Conservation (phyloP, 2,113 vertebrate species). For the Halichoeres trimaculatus region DNA sequence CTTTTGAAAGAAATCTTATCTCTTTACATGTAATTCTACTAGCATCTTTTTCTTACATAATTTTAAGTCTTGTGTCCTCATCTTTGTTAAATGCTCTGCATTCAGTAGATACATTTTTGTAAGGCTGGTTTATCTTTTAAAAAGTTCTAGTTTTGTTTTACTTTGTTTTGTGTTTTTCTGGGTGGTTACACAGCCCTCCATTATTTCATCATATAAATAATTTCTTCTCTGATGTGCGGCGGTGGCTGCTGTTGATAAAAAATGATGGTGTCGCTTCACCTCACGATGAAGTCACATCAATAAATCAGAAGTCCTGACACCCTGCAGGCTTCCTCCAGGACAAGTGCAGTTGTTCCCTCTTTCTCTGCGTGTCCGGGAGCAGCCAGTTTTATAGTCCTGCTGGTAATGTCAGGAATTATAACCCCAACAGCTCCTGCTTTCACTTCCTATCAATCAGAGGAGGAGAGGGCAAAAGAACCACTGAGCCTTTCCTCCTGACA, state of each 20-base stretch:
- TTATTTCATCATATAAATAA: conserved; percentile 8
- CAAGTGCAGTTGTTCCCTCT: conserved; percentile 46
- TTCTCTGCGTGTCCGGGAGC: conserved; percentile 58
- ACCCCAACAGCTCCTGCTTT: conserved; percentile 54
- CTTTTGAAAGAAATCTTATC: no score
- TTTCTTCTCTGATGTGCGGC: conserved; percentile 27
- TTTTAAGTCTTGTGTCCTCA: no score
- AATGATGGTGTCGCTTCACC: conserved; percentile 55
- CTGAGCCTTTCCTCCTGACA: conserved; percentile 50
- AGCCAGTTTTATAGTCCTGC: conserved; percentile 63
- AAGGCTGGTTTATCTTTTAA: no score
- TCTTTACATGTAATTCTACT: no score
- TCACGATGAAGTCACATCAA: conserved; percentile 61
- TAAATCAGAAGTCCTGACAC: conserved; percentile 60
- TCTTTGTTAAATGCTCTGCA: no score
- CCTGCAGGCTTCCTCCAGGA: conserved; percentile 35
- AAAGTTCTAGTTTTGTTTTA: no score
- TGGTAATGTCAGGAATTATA: conserved; percentile 74
- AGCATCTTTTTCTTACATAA: no score
- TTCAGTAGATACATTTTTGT: no score
- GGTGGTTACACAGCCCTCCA: background rate
- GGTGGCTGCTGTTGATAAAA: conserved; percentile 41
- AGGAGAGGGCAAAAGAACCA: conserved; percentile 38
- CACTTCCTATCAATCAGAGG: conserved; percentile 70
- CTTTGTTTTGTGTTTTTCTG: no score